Evolutionary conservation across 2,888 invertebrate genomes (phyloP).

Genomic region (Phytoseiulus persimilis): DNA sequence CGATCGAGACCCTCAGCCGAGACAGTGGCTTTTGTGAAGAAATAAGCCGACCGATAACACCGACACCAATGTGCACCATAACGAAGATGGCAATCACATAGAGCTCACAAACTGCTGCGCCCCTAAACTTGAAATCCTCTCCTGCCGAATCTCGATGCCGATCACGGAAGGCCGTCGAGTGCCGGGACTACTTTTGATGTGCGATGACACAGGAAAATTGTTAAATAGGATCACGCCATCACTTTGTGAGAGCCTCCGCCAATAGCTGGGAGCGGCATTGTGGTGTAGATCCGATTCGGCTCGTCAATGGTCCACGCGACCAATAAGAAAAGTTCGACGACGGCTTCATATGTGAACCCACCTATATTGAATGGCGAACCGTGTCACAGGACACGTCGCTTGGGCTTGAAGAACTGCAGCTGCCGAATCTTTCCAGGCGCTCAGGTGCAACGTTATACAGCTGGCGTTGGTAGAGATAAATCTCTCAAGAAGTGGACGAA

Average conservation of each 20-base stretch:
- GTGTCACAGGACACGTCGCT: conserved; percentile 32
- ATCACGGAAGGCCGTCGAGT: background rate
- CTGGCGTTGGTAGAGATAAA: conserved; percentile 31
- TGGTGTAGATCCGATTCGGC: background rate
- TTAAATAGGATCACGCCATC: background rate
- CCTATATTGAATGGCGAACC: conserved; percentile 37
- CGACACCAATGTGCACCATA: background rate
- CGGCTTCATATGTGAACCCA: background rate
- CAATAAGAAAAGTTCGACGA: background rate
- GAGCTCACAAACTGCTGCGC: background rate
- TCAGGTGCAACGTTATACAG: conserved; percentile 26
- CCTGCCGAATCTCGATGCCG: background rate
- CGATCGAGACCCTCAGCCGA: background rate
- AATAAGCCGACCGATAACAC: background rate
- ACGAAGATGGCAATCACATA: background rate
- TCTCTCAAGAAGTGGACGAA: conserved; percentile 32
- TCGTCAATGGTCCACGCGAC: background rate
- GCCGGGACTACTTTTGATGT: background rate
- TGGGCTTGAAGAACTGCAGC: conserved; percentile 31
- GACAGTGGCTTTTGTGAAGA: background rate
- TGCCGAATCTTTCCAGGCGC: conserved; percentile 33
- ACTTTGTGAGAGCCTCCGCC: background rate
- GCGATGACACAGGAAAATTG: background rate
- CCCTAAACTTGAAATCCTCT: background rate
- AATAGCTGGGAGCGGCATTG: background rate